phyloP scores from a whole-genome alignment of 2,888 invertebrate species.

The Syrphus vitripennis region DNA sequence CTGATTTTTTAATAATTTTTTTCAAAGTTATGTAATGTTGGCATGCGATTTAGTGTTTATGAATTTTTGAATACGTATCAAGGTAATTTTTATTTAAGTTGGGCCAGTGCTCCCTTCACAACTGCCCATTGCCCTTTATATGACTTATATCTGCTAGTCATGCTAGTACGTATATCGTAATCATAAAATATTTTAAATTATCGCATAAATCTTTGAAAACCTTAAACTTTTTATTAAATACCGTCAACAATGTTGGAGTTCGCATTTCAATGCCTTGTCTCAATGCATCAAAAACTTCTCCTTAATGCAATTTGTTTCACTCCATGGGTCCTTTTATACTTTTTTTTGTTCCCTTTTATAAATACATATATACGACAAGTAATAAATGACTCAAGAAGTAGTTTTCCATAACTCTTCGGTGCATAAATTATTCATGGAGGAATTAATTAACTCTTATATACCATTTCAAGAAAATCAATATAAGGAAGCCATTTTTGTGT shows the following conservation, averaged over 20 bases:
- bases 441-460: background rate
- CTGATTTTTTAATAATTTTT: too few species aligned
- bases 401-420: background rate
- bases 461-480: constrained; percentile 9
- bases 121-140: too few species aligned
- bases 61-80: too few species aligned
- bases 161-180: background rate
- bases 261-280: background rate
- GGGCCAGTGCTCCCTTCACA: too few species aligned
- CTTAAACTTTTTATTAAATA: background rate
- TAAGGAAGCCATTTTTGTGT: constrained; percentile 17
- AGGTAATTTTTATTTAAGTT: too few species aligned
- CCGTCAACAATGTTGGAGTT: background rate
- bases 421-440: constrained; percentile 27
- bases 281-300: background rate
- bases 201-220: background rate
- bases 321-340: background rate
- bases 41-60: too few species aligned
- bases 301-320: constrained; percentile 9
- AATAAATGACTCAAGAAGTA: background rate
- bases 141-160: background rate
- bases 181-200: background rate
- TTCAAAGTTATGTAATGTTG: too few species aligned
- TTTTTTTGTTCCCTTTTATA: too few species aligned
- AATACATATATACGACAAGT: background rate